Percentiles rank a stretch among this genome's conserved stretches.
phyloP scores from a whole-genome alignment of 2,888 invertebrate species.

The Eremobia ochroleuca region DNA sequence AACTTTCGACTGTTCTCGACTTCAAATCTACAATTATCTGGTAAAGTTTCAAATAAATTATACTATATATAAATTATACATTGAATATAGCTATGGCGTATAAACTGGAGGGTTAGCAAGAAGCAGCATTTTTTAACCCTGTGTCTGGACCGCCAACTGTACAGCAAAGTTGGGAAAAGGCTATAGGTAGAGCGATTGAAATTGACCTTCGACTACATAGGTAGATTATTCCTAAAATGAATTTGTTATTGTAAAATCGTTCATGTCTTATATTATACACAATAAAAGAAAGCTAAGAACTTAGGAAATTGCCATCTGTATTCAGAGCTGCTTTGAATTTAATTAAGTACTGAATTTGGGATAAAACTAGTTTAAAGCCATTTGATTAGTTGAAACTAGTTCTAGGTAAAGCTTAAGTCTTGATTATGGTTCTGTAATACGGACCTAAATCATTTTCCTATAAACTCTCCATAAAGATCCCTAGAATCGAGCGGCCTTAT shows the following conservation, averaged over 20 bases:
- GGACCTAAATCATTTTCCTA: not conserved
- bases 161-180: too few relatives aligned
- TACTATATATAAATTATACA: too few relatives aligned
- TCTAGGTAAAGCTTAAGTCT: not conserved
- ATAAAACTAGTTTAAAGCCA: not conserved
- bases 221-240: not conserved
- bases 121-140: not conserved
- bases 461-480: not conserved
- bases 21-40: not conserved
- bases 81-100: not conserved
- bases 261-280: not conserved
- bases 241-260: not conserved
- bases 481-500: not conserved
- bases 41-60: not conserved
- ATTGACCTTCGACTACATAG: not conserved
- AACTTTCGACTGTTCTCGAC: not conserved
- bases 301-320: not conserved
- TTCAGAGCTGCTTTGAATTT: not conserved
- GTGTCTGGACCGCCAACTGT: not conserved
- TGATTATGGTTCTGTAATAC: not conserved
- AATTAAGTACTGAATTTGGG: not conserved
- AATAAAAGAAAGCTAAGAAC: not conserved
- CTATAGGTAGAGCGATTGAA: too few relatives aligned
- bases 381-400: not conserved
- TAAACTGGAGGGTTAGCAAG: not conserved